Percentiles rank a stretch among this genome's conserved stretches.
Evolutionary conservation across 2,797 vertebrate species (phyloP).

Genomic region (Falco naumanni): DNA sequence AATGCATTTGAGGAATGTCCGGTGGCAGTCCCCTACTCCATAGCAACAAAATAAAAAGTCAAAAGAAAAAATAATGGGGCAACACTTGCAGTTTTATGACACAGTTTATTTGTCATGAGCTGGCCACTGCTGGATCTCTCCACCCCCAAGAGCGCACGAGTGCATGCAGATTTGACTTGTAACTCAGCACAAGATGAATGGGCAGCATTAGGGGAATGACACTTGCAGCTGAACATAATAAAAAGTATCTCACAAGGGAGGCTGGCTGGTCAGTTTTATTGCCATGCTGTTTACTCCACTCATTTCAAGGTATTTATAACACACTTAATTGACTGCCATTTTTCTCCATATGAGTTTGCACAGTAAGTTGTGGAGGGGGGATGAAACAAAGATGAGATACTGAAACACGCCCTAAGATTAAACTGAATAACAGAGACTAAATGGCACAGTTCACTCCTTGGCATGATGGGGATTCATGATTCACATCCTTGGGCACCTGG

Average conservation of each 20-base stretch:
- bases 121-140: background rate
- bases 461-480: background rate
- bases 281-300: background rate
- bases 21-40: background rate
- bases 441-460: background rate
- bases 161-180: slow-evolving; percentile 13
- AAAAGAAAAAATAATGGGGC: background rate
- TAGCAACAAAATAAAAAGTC: slow-evolving; percentile 9
- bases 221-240: slow-evolving; percentile 38
- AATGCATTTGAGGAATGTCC: background rate
- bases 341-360: background rate
- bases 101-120: background rate
- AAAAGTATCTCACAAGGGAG: slow-evolving; percentile 29
- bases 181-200: slow-evolving; percentile 32
- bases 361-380: background rate
- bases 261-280: background rate
- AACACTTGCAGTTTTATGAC: slow-evolving; percentile 14
- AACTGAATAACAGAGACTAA: background rate
- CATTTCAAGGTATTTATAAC: slow-evolving; percentile 21
- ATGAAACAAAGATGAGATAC: background rate
- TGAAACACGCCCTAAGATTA: background rate
- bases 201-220: slow-evolving; percentile 17
- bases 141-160: background rate
- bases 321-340: background rate
- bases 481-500: background rate